phyloP scores from a whole-genome alignment of 2,113 vertebrate species.

The Lepus timidus region DNA sequence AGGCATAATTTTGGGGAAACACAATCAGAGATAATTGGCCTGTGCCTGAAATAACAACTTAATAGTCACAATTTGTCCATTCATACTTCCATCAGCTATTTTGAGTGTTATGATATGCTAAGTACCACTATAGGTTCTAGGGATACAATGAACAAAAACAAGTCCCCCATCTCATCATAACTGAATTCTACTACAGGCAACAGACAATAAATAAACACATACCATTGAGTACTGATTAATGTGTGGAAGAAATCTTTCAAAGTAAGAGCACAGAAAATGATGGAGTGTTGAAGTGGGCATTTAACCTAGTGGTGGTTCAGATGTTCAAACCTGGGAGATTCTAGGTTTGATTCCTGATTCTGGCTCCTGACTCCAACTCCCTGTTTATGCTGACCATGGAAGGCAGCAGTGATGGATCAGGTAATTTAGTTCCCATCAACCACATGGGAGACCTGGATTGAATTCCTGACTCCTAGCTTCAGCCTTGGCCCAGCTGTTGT shows the following conservation, averaged over 20 bases:
- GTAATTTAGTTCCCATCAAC: too few species aligned
- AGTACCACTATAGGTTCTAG: neutral
- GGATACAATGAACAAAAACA: neutral
- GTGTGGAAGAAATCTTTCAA: slow-evolving; percentile 21
- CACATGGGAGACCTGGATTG: too few species aligned
- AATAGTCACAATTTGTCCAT: neutral
- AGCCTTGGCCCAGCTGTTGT: too few species aligned
- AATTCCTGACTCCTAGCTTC: too few species aligned
- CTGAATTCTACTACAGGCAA: neutral
- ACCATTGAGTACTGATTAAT: neutral
- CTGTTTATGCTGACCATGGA: too few species aligned
- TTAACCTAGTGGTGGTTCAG: too few species aligned
- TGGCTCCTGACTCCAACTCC: too few species aligned
- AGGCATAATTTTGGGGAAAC: neutral
- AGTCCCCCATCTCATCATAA: neutral
- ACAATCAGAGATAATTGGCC: neutral
- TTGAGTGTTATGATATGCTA: neutral
- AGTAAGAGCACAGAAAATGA: neutral
- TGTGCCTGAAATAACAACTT: neutral
- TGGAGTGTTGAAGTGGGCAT: neutral
- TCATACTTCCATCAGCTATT: slow-evolving; percentile 14
- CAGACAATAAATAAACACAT: neutral
- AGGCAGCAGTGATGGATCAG: too few species aligned
- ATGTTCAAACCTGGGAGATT: too few species aligned
- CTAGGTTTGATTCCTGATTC: too few species aligned